A percentile compares a stretch with the other conserved stretches of the same genome.
These are phyloP conservation scores for Eupeodes luniger DNA, from an alignment of 2,888 invertebrate genomes.

Conservation along the genomic window DNA sequence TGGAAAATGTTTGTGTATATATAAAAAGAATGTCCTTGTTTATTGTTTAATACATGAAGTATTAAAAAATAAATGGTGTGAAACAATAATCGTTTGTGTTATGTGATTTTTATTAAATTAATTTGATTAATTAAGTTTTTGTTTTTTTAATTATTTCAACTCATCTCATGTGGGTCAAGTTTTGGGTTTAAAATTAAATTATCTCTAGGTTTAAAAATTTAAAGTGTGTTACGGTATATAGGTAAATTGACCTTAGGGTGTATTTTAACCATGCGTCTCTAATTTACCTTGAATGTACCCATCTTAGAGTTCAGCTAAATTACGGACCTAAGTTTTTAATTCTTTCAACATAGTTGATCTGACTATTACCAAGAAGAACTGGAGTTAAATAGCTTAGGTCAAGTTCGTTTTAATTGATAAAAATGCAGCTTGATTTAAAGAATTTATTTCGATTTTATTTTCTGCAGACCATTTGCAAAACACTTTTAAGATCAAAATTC, in stretches of 20 bases:
- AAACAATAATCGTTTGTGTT: no score
- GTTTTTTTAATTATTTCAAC: no score
- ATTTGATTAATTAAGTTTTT: no score
- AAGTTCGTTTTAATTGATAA: neutral
- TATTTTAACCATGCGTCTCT: no score
- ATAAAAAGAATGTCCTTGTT: slow-evolving; percentile 9
- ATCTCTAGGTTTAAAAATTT: no score
- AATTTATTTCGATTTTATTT: neutral
- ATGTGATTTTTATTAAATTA: no score
- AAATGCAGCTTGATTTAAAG: neutral
- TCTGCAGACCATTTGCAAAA: neutral
- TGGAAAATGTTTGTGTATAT: slow-evolving; percentile 28
- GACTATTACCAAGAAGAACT: neutral
- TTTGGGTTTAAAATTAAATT: no score
- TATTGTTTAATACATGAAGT: neutral
- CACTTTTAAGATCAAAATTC: no score
- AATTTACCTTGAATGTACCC: neutral
- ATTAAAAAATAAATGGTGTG: no score
- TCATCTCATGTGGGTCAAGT: no score
- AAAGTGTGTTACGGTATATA: no score
- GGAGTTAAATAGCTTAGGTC: neutral
- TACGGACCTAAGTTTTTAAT: neutral
- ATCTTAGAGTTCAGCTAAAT: neutral
- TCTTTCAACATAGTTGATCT: neutral
- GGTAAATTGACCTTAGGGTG: no score